Evolutionary conservation across 2,797 vertebrate species (phyloP).

Genomic region (Pseudochaenichthys georgianus): DNA sequence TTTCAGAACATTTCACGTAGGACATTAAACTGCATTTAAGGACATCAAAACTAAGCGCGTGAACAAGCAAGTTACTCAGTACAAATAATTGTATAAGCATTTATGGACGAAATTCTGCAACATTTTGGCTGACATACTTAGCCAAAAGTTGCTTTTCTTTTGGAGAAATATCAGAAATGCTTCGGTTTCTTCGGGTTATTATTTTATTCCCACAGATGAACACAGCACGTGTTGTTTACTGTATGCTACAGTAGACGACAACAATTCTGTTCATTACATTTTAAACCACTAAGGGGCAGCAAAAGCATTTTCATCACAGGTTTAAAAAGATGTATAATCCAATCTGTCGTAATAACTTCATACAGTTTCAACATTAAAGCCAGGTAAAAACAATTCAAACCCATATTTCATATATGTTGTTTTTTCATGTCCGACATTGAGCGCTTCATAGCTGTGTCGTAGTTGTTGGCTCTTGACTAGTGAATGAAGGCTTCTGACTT

Average conservation of each 20-base stretch:
- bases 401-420: too few species aligned
- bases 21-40: too few species aligned
- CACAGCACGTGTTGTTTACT: not conserved
- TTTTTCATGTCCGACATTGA: not conserved
- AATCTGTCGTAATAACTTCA: not conserved
- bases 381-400: not conserved
- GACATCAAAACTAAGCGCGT: too few species aligned
- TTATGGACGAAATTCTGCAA: too few species aligned
- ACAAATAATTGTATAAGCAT: too few species aligned
- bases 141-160: not conserved
- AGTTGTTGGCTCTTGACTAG: constrained; percentile 8
- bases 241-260: not conserved
- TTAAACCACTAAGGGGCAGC: constrained; percentile 32
- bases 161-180: not conserved
- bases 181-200: not conserved
- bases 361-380: not conserved
- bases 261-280: not conserved
- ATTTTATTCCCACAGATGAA: not conserved
- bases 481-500: constrained; percentile 37
- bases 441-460: constrained; percentile 45
- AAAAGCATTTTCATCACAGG: not conserved
- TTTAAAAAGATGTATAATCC: not conserved
- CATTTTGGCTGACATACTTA: not conserved
- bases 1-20: too few species aligned
- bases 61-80: too few species aligned